Conservation (phyloP, 1,140 invertebrate species). For the Trypoxylus dichotomus region DNA sequence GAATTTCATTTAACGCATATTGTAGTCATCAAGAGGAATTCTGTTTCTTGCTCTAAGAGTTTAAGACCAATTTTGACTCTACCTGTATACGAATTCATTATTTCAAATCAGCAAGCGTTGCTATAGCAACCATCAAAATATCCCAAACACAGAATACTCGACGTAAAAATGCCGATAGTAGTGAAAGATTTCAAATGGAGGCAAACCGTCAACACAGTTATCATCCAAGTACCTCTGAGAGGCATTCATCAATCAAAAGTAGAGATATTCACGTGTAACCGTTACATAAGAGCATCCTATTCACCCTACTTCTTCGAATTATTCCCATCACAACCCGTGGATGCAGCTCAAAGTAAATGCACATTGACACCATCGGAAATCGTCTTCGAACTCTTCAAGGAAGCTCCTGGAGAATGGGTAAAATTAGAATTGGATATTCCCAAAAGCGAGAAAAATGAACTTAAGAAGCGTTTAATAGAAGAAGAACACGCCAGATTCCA, state of each 20-base stretch:
- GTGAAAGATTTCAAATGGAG: constrained; percentile 71
- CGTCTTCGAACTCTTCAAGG: constrained; percentile 65
- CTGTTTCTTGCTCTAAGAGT: no score
- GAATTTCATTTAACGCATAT: no score
- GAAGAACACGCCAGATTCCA: constrained; percentile 55
- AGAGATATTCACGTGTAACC: constrained; percentile 64
- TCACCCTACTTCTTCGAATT: constrained; percentile 69
- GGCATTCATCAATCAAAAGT: constrained; percentile 58
- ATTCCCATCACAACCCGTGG: constrained; percentile 61
- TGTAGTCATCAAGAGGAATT: no score
- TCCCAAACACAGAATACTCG: background rate
- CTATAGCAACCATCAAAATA: background rate
- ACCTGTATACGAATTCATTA: background rate
- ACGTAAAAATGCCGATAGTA: constrained; percentile 66
- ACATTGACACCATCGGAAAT: constrained; percentile 59
- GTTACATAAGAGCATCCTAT: constrained; percentile 68
- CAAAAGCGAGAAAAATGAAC: constrained; percentile 59
- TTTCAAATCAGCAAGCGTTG: background rate
- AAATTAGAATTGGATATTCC: constrained; percentile 56
- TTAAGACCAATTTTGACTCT: no score
- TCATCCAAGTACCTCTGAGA: constrained; percentile 61
- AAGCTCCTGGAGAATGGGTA: constrained; percentile 59
- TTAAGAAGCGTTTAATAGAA: constrained; percentile 58
- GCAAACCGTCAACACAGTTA: constrained; percentile 60
- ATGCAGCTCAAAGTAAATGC: constrained; percentile 61